Conservation (phyloP, 2,888 invertebrate species). For the Anoncus sp. region DNA sequence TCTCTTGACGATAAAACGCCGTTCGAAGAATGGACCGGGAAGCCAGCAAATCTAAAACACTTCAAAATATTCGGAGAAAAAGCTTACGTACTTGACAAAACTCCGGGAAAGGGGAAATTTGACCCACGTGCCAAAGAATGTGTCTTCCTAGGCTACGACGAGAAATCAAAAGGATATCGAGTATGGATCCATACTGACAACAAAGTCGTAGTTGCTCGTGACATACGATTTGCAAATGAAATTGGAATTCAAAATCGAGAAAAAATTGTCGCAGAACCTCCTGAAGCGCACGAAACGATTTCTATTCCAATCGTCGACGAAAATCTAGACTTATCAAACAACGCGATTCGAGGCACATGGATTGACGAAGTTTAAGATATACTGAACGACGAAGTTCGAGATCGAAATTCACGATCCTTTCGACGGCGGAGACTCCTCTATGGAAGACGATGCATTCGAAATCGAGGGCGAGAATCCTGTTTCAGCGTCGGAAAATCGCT, state of each 20-base stretch:
- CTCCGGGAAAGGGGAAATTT: slow-evolving; percentile 32
- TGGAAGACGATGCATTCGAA: too few species aligned
- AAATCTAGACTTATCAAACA: too few species aligned
- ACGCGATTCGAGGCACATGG: too few species aligned
- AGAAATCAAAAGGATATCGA: slow-evolving; percentile 50
- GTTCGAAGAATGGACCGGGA: slow-evolving; percentile 46
- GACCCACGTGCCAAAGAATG: slow-evolving; percentile 23
- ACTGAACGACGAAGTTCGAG: too few species aligned
- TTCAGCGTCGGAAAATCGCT: too few species aligned
- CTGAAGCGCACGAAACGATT: too few species aligned
- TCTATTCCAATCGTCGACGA: too few species aligned
- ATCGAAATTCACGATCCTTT: too few species aligned
- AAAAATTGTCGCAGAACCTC: neutral
- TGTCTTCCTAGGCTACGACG: slow-evolving; percentile 49
- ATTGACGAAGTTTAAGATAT: too few species aligned
- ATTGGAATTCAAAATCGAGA: neutral
- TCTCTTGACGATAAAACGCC: slow-evolving; percentile 41
- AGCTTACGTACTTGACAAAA: slow-evolving; percentile 33
- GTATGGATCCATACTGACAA: slow-evolving; percentile 62
- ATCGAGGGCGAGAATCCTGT: too few species aligned
- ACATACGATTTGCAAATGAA: slow-evolving; percentile 43
- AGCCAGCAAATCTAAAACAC: slow-evolving; percentile 18
- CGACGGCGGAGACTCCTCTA: too few species aligned
- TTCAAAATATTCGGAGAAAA: slow-evolving; percentile 44
- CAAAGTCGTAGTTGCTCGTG: slow-evolving; percentile 42